These are phyloP conservation scores for Heteromyza rotundicornis DNA, from an alignment of 2,888 invertebrate species.

Conservation along the genomic window DNA sequence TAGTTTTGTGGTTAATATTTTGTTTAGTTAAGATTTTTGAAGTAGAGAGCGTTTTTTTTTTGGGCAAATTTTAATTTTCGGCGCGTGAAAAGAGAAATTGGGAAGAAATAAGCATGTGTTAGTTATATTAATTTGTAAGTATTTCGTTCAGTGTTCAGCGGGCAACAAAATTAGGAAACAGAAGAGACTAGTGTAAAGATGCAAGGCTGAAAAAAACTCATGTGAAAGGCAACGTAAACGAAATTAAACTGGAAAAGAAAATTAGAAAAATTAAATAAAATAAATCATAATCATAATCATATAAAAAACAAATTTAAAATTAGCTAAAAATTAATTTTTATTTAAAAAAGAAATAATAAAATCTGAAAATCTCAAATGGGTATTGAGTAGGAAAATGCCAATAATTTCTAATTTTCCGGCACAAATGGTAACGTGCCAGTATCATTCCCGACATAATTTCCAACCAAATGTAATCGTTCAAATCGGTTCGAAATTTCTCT, in stretches of 20 bases:
- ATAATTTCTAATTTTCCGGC: too few species aligned
- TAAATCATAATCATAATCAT: slow-evolving; percentile 27
- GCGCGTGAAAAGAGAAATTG: slow-evolving; percentile 43
- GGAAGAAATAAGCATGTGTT: slow-evolving; percentile 31
- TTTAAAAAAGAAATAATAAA: slow-evolving; percentile 9
- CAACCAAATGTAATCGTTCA: too few species aligned
- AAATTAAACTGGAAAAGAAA: too few species aligned
- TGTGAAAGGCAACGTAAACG: neutral
- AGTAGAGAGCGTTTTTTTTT: slow-evolving; percentile 19
- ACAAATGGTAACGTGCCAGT: too few species aligned
- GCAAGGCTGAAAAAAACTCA: slow-evolving; percentile 15
- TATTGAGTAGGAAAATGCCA: too few species aligned
- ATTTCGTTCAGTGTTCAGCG: neutral
- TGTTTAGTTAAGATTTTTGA: slow-evolving; percentile 26
- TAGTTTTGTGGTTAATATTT: slow-evolving; percentile 22
- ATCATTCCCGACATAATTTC: too few species aligned
- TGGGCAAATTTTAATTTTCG: slow-evolving; percentile 19
- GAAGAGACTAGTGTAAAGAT: slow-evolving; percentile 12
- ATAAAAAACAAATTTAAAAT: slow-evolving; percentile 23
- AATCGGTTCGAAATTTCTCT: too few species aligned
- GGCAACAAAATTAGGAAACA: slow-evolving; percentile 14
- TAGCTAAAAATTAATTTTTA: slow-evolving; percentile 22
- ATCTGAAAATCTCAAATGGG: too few species aligned
- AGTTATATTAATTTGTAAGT: slow-evolving; percentile 23
- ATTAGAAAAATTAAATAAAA: slow-evolving; percentile 27